Base-by-base conservation (phyloP, 2,797 vertebrate genomes). In the Pelobates cultripes region DNA sequence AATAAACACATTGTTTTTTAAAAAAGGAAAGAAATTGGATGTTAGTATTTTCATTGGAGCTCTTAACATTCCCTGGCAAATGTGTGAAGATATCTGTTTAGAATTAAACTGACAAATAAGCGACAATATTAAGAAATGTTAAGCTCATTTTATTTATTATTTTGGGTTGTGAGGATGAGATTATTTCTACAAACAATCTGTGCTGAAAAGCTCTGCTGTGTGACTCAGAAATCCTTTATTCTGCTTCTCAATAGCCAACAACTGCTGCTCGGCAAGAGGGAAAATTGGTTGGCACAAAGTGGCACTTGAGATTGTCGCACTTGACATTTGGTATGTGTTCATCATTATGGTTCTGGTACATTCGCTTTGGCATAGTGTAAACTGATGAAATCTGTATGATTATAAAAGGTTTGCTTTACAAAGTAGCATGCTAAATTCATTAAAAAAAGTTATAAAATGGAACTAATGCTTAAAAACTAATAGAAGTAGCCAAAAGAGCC, bases 241-340 rank as follows among this genome's bases (percentile, higher is more conserved):
- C 72, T 53, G 71, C 61, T 84, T 84, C 73, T 79, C 55, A 84
- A 84, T 80, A 84, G 77, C 77, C 77, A 84, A 80, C 82, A 84
- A 84, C 82, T 84, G 77, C 66, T 84, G 68, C 73, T 43, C 82
- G 43, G 77, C 72, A 43, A 77, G 82, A 83, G 82, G 77, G 15
- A 73, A 79, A 84, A 84, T 84, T 75, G 77, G 57, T 60, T 84
- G 71, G 77, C 82, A 79, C 77, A 63, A 70, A 73, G 72, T 75
- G 71, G 47, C 72, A 79, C 77, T 71, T 64, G 77, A 80, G 77
- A 76, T 80, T 77, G 71, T 67, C 73, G 68, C 51, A 84, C 67
- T 84, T 79, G 82, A 84, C 82, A 79, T 84, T 79, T 84, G 77
- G 77, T 79, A 40, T 70, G 72, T 76, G 82, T 72, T 80, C 77